Evolutionary conservation across 2,113 vertebrate species (phyloP).

Genomic region (Alaudala cheleensis): DNA sequence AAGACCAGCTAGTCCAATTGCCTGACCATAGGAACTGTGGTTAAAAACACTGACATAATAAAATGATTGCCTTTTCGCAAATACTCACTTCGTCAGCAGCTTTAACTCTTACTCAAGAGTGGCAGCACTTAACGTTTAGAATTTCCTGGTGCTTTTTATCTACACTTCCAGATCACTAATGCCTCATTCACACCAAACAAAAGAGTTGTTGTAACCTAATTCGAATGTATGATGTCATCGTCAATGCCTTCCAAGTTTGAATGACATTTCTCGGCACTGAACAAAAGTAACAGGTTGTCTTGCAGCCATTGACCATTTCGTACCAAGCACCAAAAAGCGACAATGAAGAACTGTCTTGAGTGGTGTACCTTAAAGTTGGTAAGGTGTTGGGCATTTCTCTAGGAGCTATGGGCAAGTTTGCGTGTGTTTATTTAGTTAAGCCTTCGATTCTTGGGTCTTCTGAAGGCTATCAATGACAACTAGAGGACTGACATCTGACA

Average conservation of each 20-base stretch:
- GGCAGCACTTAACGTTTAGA: neutral
- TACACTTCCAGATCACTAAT: neutral
- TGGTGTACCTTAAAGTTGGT: neutral
- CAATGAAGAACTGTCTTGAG: neutral
- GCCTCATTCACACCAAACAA: conserved; percentile 39
- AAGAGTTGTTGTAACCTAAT: conserved; percentile 16
- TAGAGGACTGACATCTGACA: neutral
- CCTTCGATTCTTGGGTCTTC: neutral
- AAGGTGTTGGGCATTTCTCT: neutral
- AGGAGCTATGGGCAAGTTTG: neutral
- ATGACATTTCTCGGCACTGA: neutral
- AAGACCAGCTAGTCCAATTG: neutral
- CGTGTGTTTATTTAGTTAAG: neutral
- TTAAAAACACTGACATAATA: neutral
- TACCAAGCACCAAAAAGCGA: neutral
- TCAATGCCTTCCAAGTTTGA: neutral
- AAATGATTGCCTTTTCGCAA: neutral
- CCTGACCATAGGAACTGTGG: neutral
- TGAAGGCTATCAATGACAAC: neutral
- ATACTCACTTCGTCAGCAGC: neutral
- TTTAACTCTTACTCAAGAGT: neutral
- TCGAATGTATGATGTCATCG: conserved; percentile 19
- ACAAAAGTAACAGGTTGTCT: neutral
- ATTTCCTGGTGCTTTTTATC: conserved; percentile 21
- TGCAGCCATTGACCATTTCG: neutral